Evolutionary conservation across 1,140 invertebrate species (phyloP).

Genomic region (Pectinophora gossypiella): DNA sequence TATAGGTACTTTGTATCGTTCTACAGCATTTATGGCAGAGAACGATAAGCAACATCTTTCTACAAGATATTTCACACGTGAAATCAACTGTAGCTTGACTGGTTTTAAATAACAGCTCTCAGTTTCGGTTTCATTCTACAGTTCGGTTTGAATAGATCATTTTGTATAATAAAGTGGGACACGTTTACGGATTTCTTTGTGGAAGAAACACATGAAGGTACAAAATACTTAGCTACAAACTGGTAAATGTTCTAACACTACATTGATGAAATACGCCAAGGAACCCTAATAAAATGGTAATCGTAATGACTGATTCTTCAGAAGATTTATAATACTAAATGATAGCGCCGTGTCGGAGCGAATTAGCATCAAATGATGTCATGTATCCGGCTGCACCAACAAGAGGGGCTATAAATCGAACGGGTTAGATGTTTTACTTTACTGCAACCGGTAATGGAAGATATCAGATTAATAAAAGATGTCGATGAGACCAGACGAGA

Average conservation of each 20-base stretch:
- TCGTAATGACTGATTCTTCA: slow-evolving; percentile 24
- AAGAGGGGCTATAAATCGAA: slow-evolving; percentile 47
- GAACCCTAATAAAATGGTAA: slow-evolving; percentile 27
- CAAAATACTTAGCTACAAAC: too few relatives aligned
- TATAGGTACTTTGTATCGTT: too few relatives aligned
- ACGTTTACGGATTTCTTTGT: too few relatives aligned
- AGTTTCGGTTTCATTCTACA: too few relatives aligned
- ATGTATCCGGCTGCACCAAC: slow-evolving; percentile 50
- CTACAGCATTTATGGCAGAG: too few relatives aligned
- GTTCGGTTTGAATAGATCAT: too few relatives aligned
- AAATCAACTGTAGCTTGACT: too few relatives aligned
- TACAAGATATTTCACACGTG: too few relatives aligned
- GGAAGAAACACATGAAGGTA: too few relatives aligned
- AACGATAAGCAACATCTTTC: too few relatives aligned
- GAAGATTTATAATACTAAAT: slow-evolving; percentile 37
- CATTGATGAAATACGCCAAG: not conserved
- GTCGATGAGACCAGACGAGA: slow-evolving; percentile 55
- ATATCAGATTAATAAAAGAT: slow-evolving; percentile 66
- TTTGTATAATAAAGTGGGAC: too few relatives aligned
- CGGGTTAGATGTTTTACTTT: slow-evolving; percentile 45
- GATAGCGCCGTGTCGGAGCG: slow-evolving; percentile 34
- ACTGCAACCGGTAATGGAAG: slow-evolving; percentile 47
- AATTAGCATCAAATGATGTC: slow-evolving; percentile 58
- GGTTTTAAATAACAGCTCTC: too few relatives aligned
- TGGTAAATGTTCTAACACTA: not conserved